phyloP scores from a whole-genome alignment of 2,797 vertebrate genomes.

The Hippoglossus hippoglossus region DNA sequence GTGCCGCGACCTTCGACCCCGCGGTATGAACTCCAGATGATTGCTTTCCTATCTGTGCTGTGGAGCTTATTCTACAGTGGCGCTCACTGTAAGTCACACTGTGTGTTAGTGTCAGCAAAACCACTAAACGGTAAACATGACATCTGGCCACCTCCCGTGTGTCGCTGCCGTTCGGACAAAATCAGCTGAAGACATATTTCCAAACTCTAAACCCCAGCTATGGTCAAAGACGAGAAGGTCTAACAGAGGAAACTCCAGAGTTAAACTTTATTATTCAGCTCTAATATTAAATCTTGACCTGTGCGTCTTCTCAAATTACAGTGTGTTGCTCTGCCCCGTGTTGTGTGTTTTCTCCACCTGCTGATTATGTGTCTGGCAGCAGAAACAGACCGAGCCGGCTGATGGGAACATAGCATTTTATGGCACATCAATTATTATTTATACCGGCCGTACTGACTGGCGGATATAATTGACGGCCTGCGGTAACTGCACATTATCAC shows the following conservation, averaged over 20 bases:
- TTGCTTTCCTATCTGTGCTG: neutral
- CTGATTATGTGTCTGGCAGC: conserved; percentile 29
- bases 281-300: neutral
- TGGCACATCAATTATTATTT: neutral
- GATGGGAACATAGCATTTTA: neutral
- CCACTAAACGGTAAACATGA: conserved; percentile 16
- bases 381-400: neutral
- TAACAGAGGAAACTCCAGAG: no score
- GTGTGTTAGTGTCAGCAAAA: conserved; percentile 15
- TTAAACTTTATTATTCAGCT: neutral
- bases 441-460: no score
- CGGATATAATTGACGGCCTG: no score
- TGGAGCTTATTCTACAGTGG: neutral
- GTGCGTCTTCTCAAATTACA: neutral
- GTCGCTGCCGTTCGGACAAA: neutral
- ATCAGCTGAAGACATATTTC: neutral
- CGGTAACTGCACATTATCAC: no score
- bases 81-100: neutral
- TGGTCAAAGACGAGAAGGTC: no score
- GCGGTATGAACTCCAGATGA: neutral
- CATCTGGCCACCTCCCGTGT: conserved; percentile 10
- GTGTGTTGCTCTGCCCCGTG: neutral
- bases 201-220: no score
- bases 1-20: conserved; percentile 3
- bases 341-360: conserved; percentile 11